These are phyloP conservation scores for Pseudopipra pipra DNA, from an alignment of 2,113 vertebrate genomes.

Conservation along the genomic window DNA sequence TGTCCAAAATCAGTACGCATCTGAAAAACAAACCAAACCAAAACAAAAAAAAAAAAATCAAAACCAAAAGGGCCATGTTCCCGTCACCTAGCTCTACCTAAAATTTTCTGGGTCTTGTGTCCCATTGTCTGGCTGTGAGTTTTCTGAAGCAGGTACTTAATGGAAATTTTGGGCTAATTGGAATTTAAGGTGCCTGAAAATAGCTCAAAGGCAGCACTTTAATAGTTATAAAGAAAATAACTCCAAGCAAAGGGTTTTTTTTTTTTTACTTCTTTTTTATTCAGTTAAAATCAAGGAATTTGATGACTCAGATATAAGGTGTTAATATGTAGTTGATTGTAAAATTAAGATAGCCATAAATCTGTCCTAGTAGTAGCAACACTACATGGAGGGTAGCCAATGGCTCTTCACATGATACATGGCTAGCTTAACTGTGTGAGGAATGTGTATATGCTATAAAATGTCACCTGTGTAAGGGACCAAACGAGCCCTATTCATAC, in stretches of 20 bases:
- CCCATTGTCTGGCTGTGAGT: background rate
- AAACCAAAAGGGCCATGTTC: background rate
- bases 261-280: background rate
- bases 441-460: background rate
- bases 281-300: background rate
- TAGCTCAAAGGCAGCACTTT: background rate
- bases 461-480: background rate
- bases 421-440: background rate
- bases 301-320: background rate
- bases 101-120: background rate
- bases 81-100: background rate
- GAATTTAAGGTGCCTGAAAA: conserved; percentile 14
- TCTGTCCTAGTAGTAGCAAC: background rate
- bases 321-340: background rate
- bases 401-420: background rate
- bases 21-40: background rate
- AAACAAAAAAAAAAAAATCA: background rate
- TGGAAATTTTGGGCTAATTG: background rate
- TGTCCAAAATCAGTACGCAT: background rate
- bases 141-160: background rate
- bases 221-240: background rate
- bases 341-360: background rate
- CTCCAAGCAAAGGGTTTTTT: background rate
- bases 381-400: background rate
- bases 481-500: background rate